Conservation (phyloP, 1,140 invertebrate genomes). For the Myzus persicae region DNA sequence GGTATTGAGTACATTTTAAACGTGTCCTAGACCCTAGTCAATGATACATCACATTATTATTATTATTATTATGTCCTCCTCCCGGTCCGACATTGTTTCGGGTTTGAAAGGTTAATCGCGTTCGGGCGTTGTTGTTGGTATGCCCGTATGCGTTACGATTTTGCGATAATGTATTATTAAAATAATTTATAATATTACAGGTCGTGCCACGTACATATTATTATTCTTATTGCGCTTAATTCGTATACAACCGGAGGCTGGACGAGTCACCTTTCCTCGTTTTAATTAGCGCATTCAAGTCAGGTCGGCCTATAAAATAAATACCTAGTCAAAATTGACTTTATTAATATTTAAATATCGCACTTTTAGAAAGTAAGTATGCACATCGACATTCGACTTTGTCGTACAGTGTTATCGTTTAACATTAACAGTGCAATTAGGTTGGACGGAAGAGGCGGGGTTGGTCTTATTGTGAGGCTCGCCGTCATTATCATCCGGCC, state of each 20-base stretch:
- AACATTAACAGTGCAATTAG: background rate
- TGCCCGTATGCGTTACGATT: background rate
- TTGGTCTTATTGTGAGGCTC: background rate
- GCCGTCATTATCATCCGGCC: background rate
- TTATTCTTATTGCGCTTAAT: background rate
- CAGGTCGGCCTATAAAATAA: background rate
- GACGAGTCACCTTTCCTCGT: background rate
- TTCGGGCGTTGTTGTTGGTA: background rate
- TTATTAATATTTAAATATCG: background rate
- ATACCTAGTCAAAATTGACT: background rate
- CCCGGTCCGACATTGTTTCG: background rate
- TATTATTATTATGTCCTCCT: background rate
- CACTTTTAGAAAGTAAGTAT: background rate
- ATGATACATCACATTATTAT: conserved; percentile 17
- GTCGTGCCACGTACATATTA: background rate
- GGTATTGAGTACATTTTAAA: background rate
- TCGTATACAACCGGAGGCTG: background rate
- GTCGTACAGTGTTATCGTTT: background rate
- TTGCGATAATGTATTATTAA: background rate
- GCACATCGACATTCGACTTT: background rate
- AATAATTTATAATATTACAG: background rate
- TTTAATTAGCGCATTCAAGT: background rate
- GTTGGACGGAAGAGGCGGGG: background rate
- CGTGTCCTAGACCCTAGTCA: background rate
- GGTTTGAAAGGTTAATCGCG: conserved; percentile 9